A percentile compares a stretch with the other conserved stretches of the same genome.
Evolutionary conservation across 37 sponge, comb jelly and placozoan genomes (phyloP).

Genomic region (Halichondria panicea): DNA sequence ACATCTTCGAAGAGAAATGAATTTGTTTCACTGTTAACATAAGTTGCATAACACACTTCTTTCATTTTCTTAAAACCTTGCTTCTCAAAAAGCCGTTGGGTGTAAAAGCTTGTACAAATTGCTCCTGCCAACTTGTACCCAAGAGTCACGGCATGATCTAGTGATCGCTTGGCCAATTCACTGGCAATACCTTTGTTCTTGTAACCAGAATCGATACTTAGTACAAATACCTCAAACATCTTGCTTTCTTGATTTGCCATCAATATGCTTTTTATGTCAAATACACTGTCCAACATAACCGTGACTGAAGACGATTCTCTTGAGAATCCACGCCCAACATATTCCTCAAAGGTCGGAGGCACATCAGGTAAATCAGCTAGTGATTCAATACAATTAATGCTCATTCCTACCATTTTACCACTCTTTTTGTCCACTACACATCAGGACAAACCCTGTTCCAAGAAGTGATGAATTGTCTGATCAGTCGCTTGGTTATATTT

Average conservation of each 20-base stretch:
- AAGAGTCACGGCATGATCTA: background rate
- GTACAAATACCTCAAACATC: background rate
- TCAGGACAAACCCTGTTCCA: too few relatives aligned
- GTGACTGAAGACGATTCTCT: too few relatives aligned
- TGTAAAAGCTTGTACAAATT: conserved; percentile 1
- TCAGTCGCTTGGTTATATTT: too few relatives aligned
- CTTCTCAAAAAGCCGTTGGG: conserved; percentile 4
- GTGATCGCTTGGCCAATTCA: background rate
- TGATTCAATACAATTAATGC: too few relatives aligned
- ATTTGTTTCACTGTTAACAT: background rate
- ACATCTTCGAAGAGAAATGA: background rate
- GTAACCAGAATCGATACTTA: background rate
- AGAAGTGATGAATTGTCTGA: too few relatives aligned
- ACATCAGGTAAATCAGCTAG: too few relatives aligned
- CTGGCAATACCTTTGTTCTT: conserved; percentile 1
- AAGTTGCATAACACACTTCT: conserved; percentile 5
- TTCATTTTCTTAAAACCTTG: background rate
- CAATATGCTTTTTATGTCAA: too few relatives aligned
- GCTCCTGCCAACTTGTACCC: conserved; percentile 2
- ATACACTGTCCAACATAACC: too few relatives aligned
- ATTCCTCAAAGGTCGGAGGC: too few relatives aligned
- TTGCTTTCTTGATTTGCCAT: background rate
- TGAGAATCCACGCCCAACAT: too few relatives aligned
- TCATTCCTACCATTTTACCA: too few relatives aligned
- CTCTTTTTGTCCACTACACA: too few relatives aligned